A percentile compares a stretch with the other conserved stretches of the same genome.
phyloP scores from a whole-genome alignment of 1,140 invertebrate genomes.

The Microplitis mediator region DNA sequence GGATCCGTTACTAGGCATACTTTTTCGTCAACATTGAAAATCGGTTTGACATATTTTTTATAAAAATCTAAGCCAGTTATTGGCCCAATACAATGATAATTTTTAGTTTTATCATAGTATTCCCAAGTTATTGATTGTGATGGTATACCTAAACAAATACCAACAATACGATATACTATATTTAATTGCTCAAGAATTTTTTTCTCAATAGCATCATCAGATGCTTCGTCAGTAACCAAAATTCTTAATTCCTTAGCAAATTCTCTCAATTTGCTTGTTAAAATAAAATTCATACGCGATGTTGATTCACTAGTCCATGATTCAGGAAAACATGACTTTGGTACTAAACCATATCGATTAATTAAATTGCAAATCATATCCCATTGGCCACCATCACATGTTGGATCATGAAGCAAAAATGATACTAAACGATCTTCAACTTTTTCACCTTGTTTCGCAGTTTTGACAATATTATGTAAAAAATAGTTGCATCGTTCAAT shows the following conservation, averaged over 20 bases:
- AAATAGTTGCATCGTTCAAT: conserved; percentile 87
- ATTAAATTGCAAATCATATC: conserved; percentile 89
- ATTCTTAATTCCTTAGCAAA: conserved; percentile 75
- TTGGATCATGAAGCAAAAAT: conserved; percentile 80
- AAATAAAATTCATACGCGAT: conserved; percentile 74
- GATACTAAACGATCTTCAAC: conserved; percentile 79
- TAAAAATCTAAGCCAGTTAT: conserved; percentile 84
- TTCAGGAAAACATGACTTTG: conserved; percentile 86
- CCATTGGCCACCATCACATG: conserved; percentile 89
- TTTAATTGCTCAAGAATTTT: conserved; percentile 72
- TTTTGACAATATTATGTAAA: conserved; percentile 80
- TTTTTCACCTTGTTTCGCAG: conserved; percentile 73
- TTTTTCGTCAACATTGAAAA: conserved; percentile 85
- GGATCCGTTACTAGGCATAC: conserved; percentile 87
- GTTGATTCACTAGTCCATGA: conserved; percentile 78
- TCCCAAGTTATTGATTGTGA: conserved; percentile 83
- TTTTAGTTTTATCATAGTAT: conserved; percentile 87
- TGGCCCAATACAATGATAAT: conserved; percentile 76
- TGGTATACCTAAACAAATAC: conserved; percentile 82
- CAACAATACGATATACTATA: conserved; percentile 81
- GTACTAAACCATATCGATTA: conserved; percentile 85
- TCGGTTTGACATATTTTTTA: conserved; percentile 75
- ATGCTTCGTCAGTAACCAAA: conserved; percentile 64
- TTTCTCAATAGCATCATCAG: conserved; percentile 64
- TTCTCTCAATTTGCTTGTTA: conserved; percentile 86